These are phyloP conservation scores for Stichopus horrens DNA, from an alignment of 53 echinoderm and acorn worm species.

Conservation along the genomic window DNA sequence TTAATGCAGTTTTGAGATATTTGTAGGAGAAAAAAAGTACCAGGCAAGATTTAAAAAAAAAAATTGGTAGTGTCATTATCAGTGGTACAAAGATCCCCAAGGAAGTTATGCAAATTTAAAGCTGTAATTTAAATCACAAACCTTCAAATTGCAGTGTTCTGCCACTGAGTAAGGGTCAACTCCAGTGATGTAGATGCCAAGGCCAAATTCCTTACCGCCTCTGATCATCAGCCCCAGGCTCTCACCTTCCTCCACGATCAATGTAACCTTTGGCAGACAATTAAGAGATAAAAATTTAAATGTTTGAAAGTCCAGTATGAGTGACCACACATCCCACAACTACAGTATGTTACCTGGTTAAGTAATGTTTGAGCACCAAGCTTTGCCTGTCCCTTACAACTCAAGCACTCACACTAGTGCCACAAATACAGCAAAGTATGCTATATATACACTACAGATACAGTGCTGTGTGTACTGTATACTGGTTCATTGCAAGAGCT, in stretches of 20 bases:
- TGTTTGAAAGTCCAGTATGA: not conserved
- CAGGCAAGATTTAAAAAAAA: not conserved
- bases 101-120: too few relatives aligned
- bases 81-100: too few relatives aligned
- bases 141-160: constrained; percentile 81
- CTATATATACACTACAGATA: too few relatives aligned
- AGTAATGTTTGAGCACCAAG: too few relatives aligned
- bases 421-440: too few relatives aligned
- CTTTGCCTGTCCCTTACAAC: too few relatives aligned
- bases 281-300: not conserved
- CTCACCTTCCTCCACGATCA: constrained; percentile 82
- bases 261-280: constrained; percentile 68
- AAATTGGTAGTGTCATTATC: not conserved
- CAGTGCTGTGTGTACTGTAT: too few relatives aligned
- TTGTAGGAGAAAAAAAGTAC: too few relatives aligned
- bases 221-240: constrained; percentile 94
- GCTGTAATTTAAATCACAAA: constrained; percentile 27
- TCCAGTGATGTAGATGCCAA: constrained; percentile 94
- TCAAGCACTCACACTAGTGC: too few relatives aligned
- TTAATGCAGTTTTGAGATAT: not conserved
- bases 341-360: not conserved
- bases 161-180: constrained; percentile 87
- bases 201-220: constrained; percentile 89
- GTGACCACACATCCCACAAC: not conserved
- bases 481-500: too few relatives aligned